Evolutionary conservation across 1,140 invertebrate species (phyloP).

Genomic region (Lysiphlebus fabarum): DNA sequence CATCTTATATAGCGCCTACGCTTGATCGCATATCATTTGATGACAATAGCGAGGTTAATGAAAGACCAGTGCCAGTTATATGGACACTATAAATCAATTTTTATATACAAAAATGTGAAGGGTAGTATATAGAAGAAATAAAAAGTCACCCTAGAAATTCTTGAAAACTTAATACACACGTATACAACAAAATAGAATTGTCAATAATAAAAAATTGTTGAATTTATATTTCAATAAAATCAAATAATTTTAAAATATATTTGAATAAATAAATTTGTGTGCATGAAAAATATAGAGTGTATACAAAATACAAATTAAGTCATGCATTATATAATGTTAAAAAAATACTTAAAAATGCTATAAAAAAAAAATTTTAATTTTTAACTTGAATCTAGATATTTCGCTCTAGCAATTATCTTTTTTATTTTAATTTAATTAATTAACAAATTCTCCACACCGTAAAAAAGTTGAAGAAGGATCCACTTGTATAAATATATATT

Average conservation of each 20-base stretch:
- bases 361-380: too few relatives aligned
- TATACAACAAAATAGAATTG: too few relatives aligned
- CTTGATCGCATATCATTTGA: constrained; percentile 21
- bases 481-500: constrained; percentile 5
- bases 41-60: constrained; percentile 43
- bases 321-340: too few relatives aligned
- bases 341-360: too few relatives aligned
- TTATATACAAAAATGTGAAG: constrained; percentile 21
- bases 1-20: constrained; percentile 29
- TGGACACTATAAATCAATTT: constrained; percentile 41
- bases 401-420: constrained; percentile 23
- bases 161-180: neutral
- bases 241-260: too few relatives aligned
- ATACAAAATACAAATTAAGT: too few relatives aligned
- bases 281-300: too few relatives aligned
- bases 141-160: constrained; percentile 8
- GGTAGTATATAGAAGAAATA: neutral
- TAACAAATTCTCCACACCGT: constrained; percentile 28
- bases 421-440: constrained; percentile 36
- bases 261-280: too few relatives aligned
- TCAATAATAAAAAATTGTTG: too few relatives aligned
- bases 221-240: too few relatives aligned
- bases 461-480: constrained; percentile 24
- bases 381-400: neutral
- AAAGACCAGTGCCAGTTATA: constrained; percentile 43